A percentile compares a stretch with the other conserved stretches of the same genome.
Evolutionary conservation across 2,888 invertebrate genomes (phyloP).

Genomic region (Hecatera dysodea): DNA sequence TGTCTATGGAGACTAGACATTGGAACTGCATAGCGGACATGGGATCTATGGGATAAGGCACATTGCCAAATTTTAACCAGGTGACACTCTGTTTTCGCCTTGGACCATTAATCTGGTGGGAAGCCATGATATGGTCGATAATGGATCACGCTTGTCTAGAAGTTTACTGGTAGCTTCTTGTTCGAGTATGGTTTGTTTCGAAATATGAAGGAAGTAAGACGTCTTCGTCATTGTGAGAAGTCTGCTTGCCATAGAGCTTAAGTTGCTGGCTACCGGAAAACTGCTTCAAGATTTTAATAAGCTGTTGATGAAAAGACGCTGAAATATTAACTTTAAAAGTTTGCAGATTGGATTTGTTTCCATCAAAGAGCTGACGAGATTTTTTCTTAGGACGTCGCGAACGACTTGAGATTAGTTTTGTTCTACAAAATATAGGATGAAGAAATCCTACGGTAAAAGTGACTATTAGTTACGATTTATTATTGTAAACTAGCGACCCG

Average conservation of each 20-base stretch:
- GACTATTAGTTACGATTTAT: neutral
- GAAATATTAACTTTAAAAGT: constrained; percentile 28
- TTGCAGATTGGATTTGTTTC: constrained; percentile 23
- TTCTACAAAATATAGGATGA: neutral
- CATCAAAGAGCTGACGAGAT: constrained; percentile 1
- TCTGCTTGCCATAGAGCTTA: neutral
- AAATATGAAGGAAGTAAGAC: neutral
- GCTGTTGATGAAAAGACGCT: neutral
- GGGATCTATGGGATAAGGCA: constrained; percentile 33
- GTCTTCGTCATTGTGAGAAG: neutral
- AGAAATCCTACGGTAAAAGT: neutral
- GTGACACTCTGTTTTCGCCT: too few relatives aligned
- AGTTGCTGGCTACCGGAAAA: neutral
- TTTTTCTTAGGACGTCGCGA: neutral
- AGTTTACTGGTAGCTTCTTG: neutral
- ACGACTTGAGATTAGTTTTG: constrained; percentile 17
- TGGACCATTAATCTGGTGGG: too few relatives aligned
- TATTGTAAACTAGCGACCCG: too few relatives aligned
- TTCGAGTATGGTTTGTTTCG: too few relatives aligned
- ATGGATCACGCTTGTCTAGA: neutral
- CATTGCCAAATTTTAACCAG: neutral
- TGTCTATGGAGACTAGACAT: constrained; percentile 58
- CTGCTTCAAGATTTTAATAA: constrained; percentile 7
- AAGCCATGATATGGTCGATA: too few relatives aligned
- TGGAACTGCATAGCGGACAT: constrained; percentile 68